A percentile compares a stretch with the other conserved stretches of the same genome.
Conservation (phyloP, 2,888 invertebrate genomes). For the Vesta saturnalis region DNA sequence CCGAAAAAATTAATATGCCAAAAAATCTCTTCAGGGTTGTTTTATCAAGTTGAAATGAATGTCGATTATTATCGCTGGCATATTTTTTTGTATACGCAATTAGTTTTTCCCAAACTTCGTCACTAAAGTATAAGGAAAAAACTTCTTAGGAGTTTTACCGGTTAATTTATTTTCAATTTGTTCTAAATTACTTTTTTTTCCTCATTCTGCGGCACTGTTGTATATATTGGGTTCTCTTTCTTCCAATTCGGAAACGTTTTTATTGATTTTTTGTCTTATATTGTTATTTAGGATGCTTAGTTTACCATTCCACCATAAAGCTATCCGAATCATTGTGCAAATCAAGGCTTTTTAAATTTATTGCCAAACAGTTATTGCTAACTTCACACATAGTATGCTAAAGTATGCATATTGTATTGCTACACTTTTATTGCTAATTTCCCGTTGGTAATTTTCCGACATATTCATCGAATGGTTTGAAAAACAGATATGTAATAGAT, state of each 20-base stretch:
- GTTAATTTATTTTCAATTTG: slow-evolving; percentile 17
- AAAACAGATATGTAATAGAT: no score
- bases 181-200: slow-evolving; percentile 4
- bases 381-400: no score
- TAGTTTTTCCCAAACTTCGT: background rate
- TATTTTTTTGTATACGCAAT: background rate
- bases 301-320: no score
- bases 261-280: no score
- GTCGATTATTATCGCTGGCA: background rate
- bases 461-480: no score
- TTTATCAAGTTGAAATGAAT: background rate
- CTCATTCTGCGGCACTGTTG: slow-evolving; percentile 8
- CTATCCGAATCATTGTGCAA: no score
- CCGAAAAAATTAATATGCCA: background rate
- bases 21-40: background rate
- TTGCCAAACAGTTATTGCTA: no score
- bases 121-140: background rate
- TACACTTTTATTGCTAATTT: no score
- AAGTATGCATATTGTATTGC: no score
- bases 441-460: no score
- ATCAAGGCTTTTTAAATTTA: no score
- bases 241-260: background rate
- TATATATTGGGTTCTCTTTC: slow-evolving; percentile 11
- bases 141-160: background rate
- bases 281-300: no score